These are phyloP conservation scores for Bombus pascuorum DNA, from an alignment of 1,140 invertebrate species.

Conservation along the genomic window DNA sequence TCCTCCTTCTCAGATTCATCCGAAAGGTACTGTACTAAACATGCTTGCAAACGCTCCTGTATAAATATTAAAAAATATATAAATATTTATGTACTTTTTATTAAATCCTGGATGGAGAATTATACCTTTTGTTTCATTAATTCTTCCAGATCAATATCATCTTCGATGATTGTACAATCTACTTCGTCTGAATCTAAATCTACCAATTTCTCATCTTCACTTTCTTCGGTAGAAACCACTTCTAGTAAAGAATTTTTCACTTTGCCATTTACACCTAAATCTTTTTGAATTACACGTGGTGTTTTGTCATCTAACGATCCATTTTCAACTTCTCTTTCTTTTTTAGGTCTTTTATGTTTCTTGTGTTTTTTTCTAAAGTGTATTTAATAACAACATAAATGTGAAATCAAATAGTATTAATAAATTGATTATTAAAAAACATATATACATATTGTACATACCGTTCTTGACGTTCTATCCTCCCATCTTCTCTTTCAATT, in stretches of 20 bases:
- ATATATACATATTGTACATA: conserved; percentile 47
- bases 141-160: conserved; percentile 93
- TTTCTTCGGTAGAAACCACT: conserved; percentile 88
- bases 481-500: conserved; percentile 75
- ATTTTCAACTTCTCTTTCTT: conserved; percentile 78
- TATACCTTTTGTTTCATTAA: conserved; percentile 93
- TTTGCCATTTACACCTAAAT: conserved; percentile 77
- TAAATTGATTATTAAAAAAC: background rate
- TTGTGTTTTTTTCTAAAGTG: conserved; percentile 81
- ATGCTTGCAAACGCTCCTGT: conserved; percentile 84
- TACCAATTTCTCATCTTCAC: conserved; percentile 85
- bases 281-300: conserved; percentile 63
- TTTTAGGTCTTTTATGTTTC: conserved; percentile 81
- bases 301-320: conserved; percentile 75
- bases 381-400: conserved; percentile 26
- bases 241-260: conserved; percentile 80
- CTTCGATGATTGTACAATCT: conserved; percentile 89
- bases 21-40: conserved; percentile 82
- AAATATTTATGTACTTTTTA: conserved; percentile 7
- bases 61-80: conserved; percentile 22
- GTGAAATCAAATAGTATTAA: background rate
- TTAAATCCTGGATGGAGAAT: background rate
- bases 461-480: conserved; percentile 76
- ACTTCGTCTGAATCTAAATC: conserved; percentile 89
- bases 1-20: conserved; percentile 79